Evolutionary conservation across 1,140 invertebrate species (phyloP), one percentile per base, ranked within the genome.

Genomic region (Cryptotermes secundus): DNA sequence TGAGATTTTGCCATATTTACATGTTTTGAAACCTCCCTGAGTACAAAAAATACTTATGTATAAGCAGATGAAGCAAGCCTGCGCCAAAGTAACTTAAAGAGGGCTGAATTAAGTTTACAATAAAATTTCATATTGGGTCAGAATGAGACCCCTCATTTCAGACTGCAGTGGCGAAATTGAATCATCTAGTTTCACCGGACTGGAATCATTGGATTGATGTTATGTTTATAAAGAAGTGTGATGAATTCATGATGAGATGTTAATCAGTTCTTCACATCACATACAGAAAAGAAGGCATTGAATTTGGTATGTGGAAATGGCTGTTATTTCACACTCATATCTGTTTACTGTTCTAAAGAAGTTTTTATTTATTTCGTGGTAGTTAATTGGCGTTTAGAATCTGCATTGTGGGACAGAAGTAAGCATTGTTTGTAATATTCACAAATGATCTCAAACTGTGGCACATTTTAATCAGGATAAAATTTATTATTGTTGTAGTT

Each of bases 81-180:
- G 2, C 45, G 2, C 16, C 45, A 49, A 19, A 2, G 16, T 49
- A 49, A 49, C 16, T 12, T 49, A 12, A 49, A 14, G 45, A 49
- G 45, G 16, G 2, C 45, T 12, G 45, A 14, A 49, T 38, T 49
- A 49, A 49, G 45, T 49, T 49, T 49, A 49, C 45, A 49, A 19
- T 65, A 65, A 65, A 65, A 65, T n/a, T 65, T 19, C 45, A 65
- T 65, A 65, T 3, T 65, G 59, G 59, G 59, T 65, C 59, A 65
- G 59, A 31, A 26, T 65, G n/a, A 65, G 59, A 65, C 59, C 59
- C 59, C 59, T 65, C n/a, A 65, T 65, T 65, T 65, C 59, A 65
- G 59, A 65, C 24, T 65, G 24, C 24, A 65, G 59, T 65, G 59
- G 59, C n/a, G 59, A 65, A 65, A 65, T 65, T 26, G 59, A 65